Base-by-base conservation (phyloP, 2,888 invertebrate species). In the Cylindroiulus punctatus region DNA sequence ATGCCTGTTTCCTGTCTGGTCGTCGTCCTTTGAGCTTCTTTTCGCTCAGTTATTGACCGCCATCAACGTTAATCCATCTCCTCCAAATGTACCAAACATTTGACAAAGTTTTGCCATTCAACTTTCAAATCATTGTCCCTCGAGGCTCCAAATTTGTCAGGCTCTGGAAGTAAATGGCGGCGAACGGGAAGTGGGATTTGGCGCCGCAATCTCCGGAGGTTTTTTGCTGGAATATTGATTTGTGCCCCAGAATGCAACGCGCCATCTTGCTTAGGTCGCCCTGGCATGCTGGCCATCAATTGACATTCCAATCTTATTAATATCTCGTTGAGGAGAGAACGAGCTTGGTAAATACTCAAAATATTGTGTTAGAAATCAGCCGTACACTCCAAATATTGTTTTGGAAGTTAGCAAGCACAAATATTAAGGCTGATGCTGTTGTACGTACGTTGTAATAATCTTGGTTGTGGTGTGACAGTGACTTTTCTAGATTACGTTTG, bases 71-170 rank as follows among this genome's bases (percentile, higher is more conserved):
- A 65, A 65, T 65, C 65, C 65, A 12, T 65, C n/a, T 65, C 26
- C 57, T 5, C 57, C 5, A 57, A 57, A 57, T 57, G 22, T 57
- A 65, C 10, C 26, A 26, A 65, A 26, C 26, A 26, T 12, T 65
- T 65, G 65, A 1, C 65, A 26, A 65, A 65, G 65, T 65, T 65
- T 65, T 65, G 26, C 65, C 26, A 22, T 65, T 65, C 65, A 65
- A 26, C 26, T 65, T 65, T 65, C 65, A 65, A 65, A 65, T 65
- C 65, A 65, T 26, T 65, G 65, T 65, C 65, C 65, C 65, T 65
- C 8, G 65, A 65, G 65, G 65, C 65, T 26, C 10, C 26, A 26
- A 26, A 65, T 65, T 65, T 65, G 65, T 65, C 65, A 65, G 65
- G 10, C 26, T n/a, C 65, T 65, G 65, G 4, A 65, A 26, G 26